Evolutionary conservation across 2,888 invertebrate species (phyloP), one percentile per base, ranked within the genome.

Genomic region (Pseudeuparius sepicola): DNA sequence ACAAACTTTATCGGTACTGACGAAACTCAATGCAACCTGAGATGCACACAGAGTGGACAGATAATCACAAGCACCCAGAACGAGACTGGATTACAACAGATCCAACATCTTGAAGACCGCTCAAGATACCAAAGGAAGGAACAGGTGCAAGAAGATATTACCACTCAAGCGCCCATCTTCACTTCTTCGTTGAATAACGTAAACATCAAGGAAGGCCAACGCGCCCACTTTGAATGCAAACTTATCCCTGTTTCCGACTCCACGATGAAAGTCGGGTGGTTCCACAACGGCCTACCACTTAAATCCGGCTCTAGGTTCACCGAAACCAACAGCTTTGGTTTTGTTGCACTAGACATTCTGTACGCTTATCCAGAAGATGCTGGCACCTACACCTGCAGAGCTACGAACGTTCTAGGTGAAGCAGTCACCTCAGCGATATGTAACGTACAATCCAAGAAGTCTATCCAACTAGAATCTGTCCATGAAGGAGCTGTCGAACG

Each of bases 241-340:
- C 65, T 94, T 39, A 93, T 93, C 50, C 94, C 94, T 4, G 90
- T 92, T 10, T 92, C 89, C 5, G 94, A 94, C 63, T 70, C 87
- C 2, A 85, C 87, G 2, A 80, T 94, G 81, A 86, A 84, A 59
- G 89, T 94, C 1, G 89, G 92, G 63, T 94, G 94, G 93, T 90
- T 85, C 66, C 87, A 90, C 54, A 92, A 94, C 55, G 88, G 87
- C 51, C 72, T 75, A 46, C 86, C 90, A 0, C 70, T 93, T 1
- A 89, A 90, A 62, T 87, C 88, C 42, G 93, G 94, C 24, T 92
- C 93, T 4, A 77, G 97, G 50, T 97, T 96, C 60, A 86, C 88
- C 7, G 90, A 94, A 64, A 89, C 90, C 5, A 88, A 93, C 56
- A 96, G 90, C 64, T 97, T 98, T 59, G 97, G 97, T 25, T 97